Evolutionary conservation across 2,113 vertebrate genomes (phyloP), one percentile per base, ranked within the genome.

Genomic region (Muscicapa adusta): DNA sequence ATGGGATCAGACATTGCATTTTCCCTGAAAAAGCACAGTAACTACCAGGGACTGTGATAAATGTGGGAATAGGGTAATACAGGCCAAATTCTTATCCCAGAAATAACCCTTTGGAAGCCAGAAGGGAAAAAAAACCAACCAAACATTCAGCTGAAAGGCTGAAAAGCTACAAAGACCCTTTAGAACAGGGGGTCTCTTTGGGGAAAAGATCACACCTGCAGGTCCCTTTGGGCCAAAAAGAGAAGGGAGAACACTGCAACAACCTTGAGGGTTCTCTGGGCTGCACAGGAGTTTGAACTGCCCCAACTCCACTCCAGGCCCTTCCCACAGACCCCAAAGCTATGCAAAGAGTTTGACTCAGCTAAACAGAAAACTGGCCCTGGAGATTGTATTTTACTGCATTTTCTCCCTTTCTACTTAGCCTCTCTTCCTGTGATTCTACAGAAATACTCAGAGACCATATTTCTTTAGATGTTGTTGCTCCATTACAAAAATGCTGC

Each of bases 301-400:
- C 4, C 61, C 17, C 65, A 63, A 0, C 10, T 54, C 63, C 0
- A 0, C 68, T 43, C 18, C 29, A 66, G 42, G 8, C 24, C 31
- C 28, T 65, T 75, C 18, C 25, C 38, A 68, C 10, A 63, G 53
- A 81, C 26, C 28, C 36, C 79, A 85, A 61, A 43, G 47, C 26
- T 48, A 17, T 19, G 33, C 45, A 36, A 26, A 48, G 12, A 51
- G 5, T 40, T 65, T 8, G 2, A 31, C 68, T 74, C 40, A 75
- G 72, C 45, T 45, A 57, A 88, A 71, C 6, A 19, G 13, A 63
- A 92, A 61, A 56, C 26, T 13, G 3, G 13, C 18, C 36, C 34
- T 45, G 28, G 3, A 67, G 9, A 33, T 11, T 40, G 28, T 8
- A 4, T 45, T 12, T 78, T 63, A 48, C 25, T 87, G 9, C 9